Percentiles rank a stretch among this genome's conserved stretches.
Conservation (phyloP, 2,888 invertebrate species). For the Antitype chi region DNA sequence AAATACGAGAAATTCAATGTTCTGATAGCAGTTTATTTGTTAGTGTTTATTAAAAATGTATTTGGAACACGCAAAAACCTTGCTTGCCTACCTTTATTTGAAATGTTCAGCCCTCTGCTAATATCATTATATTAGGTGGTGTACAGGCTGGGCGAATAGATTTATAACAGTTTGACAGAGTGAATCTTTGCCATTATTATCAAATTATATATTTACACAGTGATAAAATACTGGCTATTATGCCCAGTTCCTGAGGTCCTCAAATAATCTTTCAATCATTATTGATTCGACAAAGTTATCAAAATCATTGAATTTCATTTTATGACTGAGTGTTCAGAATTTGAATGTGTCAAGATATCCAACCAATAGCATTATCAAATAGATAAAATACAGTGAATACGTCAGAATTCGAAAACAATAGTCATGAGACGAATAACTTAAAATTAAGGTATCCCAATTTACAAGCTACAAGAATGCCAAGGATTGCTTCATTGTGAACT, state of each 20-base stretch:
- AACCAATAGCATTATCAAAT: constrained; percentile 10
- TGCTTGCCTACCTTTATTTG: background rate
- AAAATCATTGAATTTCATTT: constrained; percentile 21
- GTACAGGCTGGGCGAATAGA: background rate
- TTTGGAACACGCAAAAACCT: no score
- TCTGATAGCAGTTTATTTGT: background rate
- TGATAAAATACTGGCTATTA: background rate
- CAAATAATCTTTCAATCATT: constrained; percentile 3
- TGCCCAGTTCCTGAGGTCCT: background rate
- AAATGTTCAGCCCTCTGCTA: background rate
- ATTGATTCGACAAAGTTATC: constrained; percentile 23
- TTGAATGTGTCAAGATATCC: constrained; percentile 26
- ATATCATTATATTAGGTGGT: background rate
- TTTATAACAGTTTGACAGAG: background rate
- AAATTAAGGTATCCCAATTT: background rate
- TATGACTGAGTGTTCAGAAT: background rate
- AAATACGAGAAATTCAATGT: background rate
- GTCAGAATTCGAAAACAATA: background rate
- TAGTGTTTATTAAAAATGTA: background rate
- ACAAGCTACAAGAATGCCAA: background rate
- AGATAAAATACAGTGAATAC: constrained; percentile 1
- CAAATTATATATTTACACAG: background rate
- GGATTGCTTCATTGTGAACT: background rate
- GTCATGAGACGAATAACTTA: background rate
- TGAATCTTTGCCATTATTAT: background rate